Conservation (phyloP, 2,888 invertebrate species). For the Noctuana brunneofusca region DNA sequence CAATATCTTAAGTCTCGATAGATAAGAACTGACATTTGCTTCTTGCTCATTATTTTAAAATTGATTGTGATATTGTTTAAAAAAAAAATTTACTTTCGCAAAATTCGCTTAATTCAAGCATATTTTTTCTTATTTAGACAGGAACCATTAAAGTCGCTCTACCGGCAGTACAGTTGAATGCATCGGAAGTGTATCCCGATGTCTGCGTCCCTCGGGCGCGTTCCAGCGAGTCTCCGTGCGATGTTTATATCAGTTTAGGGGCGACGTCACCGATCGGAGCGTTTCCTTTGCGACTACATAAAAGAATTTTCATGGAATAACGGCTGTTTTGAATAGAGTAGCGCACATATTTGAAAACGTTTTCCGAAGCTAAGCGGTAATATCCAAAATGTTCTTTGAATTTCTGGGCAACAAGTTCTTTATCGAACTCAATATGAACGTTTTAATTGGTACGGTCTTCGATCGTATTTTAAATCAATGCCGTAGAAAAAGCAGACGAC, state of each 20-base stretch:
- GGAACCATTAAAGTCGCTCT: constrained; percentile 17
- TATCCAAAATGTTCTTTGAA: neutral
- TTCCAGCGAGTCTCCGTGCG: constrained; percentile 41
- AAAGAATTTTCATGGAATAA: constrained; percentile 65
- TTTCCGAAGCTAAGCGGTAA: constrained; percentile 36
- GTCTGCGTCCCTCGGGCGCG: constrained; percentile 50
- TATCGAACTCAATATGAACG: constrained; percentile 5
- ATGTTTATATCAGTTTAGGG: constrained; percentile 73
- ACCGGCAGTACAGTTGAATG: constrained; percentile 49
- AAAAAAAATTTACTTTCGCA: too few relatives aligned
- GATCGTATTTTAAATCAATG: constrained; percentile 6
- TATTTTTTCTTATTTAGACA: neutral
- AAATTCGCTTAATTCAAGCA: neutral
- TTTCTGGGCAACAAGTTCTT: too few relatives aligned
- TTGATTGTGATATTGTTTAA: too few relatives aligned
- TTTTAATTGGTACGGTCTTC: constrained; percentile 10
- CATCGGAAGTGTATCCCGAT: constrained; percentile 63
- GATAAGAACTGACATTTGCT: too few relatives aligned
- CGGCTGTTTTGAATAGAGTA: constrained; percentile 56
- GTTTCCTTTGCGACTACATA: constrained; percentile 59
- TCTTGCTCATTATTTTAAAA: too few relatives aligned
- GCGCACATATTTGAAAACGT: constrained; percentile 46
- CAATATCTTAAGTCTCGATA: too few relatives aligned
- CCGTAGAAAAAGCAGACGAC: constrained; percentile 8
- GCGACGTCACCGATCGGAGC: constrained; percentile 65